Evolutionary conservation across 2,113 vertebrate species (phyloP), one percentile per base, ranked within the genome.

Genomic region (Pachypanchax playfairii): DNA sequence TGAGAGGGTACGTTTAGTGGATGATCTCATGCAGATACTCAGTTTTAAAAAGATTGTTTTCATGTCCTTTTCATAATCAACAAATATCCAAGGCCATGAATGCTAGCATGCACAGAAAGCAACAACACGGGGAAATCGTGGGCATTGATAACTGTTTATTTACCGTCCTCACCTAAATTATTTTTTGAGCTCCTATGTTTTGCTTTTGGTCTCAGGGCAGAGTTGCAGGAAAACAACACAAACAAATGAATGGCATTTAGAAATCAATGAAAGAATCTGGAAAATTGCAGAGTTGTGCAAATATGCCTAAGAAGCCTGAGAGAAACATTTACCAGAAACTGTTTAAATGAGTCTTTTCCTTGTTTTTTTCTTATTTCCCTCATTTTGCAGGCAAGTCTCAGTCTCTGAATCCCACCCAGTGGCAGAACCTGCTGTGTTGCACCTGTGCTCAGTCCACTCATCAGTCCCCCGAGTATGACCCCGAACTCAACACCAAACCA

Each of bases 21-120:
- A 74, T 88, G 75, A 87, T 71, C 51, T 88, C 81, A 87, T 69
- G 72, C 51, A 12, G 47, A 77, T 54, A 78, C 65, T 73, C n/a
- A n/a, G n/a, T n/a, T n/a, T n/a, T n/a, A n/a, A n/a, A n/a, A n/a
- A n/a, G n/a, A n/a, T n/a, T 11, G 26, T 18, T 11, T 12, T 17
- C 26, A 3, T 29, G 64, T 26, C 18, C 24, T 50, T 65, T 13
- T 52, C 28, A 69, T n/a, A 61, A 38, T 65, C 48, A 61, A 66
- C 72, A 77, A 55, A 53, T 54, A 65, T 33, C 48, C 15, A 56
- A 62, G 66, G 46, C 64, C 17, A 42, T 29, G 21, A 64, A 31
- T 42, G 11, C 18, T 11, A 9, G 39, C 46, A 49, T 43, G 54
- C 62, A 59, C 53, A 69, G 46, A 46, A 46, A 65, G 33, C 8